Percentiles rank a stretch among this genome's conserved stretches.
phyloP scores from a whole-genome alignment of 2,888 invertebrate species.

The Drosophila buzzatii region DNA sequence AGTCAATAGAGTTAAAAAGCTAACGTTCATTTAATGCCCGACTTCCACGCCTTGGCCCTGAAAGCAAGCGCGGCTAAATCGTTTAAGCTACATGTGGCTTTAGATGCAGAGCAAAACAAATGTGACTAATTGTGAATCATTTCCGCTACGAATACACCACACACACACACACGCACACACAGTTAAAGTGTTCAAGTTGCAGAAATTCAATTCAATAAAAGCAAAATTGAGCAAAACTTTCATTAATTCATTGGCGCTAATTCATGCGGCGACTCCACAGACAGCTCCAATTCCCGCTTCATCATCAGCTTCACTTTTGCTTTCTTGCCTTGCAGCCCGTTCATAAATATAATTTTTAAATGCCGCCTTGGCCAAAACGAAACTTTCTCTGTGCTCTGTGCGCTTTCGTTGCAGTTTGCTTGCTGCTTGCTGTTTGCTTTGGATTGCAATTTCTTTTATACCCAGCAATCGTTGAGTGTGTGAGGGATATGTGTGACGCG shows the following conservation, averaged over 20 bases:
- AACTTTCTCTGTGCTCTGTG: conserved; percentile 78
- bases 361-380: conserved; percentile 76
- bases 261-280: conserved; percentile 44
- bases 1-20: not conserved
- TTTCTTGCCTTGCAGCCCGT: conserved; percentile 55
- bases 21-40: conserved; percentile 12
- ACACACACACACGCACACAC: conserved; percentile 3
- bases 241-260: conserved; percentile 73
- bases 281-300: conserved; percentile 42
- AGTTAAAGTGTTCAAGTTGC: not conserved
- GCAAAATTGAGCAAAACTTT: conserved; percentile 60
- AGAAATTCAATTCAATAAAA: conserved; percentile 37
- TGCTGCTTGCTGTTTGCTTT: conserved; percentile 14
- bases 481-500: not conserved
- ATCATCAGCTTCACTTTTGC: conserved; percentile 68
- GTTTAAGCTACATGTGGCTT: conserved; percentile 10
- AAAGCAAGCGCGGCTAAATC: conserved; percentile 16
- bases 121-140: conserved; percentile 66
- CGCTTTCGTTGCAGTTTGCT: conserved; percentile 79
- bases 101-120: conserved; percentile 46
- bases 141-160: conserved; percentile 41
- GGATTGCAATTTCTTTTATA: conserved; percentile 54
- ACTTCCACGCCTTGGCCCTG: conserved; percentile 40
- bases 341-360: conserved; percentile 78
- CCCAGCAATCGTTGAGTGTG: not conserved